A percentile compares a stretch with the other conserved stretches of the same genome.
Conservation (phyloP, 2,113 vertebrate genomes). For the Fregetta grallaria region DNA sequence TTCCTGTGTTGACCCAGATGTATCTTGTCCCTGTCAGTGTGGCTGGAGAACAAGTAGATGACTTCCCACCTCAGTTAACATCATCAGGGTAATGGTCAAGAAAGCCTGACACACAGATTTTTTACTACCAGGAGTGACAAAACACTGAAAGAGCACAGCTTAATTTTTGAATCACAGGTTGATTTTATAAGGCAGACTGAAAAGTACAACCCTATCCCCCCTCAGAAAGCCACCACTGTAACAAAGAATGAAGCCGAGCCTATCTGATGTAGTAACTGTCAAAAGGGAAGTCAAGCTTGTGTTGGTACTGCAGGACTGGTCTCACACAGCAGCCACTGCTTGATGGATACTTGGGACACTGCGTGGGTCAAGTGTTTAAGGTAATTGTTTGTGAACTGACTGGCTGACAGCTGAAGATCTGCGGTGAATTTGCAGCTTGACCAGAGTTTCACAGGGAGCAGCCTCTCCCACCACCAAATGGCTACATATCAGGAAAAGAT, state of each 20-base stretch:
- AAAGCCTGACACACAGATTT: neutral
- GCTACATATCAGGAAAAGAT: neutral
- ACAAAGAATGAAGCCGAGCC: neutral
- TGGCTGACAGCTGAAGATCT: neutral
- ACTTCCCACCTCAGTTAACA: neutral
- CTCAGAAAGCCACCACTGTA: neutral
- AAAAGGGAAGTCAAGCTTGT: neutral
- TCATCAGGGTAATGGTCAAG: neutral
- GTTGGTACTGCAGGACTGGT: neutral
- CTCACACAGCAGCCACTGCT: neutral
- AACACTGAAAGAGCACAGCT: neutral
- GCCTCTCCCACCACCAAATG: neutral
- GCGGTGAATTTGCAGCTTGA: neutral
- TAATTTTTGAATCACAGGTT: neutral
- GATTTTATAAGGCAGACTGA: neutral
- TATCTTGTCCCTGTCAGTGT: neutral
- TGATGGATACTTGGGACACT: neutral
- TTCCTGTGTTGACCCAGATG: neutral
- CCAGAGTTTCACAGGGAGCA: neutral
- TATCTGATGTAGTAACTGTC: neutral
- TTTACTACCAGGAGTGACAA: neutral
- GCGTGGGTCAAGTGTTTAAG: neutral
- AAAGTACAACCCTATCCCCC: neutral
- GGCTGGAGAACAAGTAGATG: neutral
- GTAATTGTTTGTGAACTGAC: conserved; percentile 8